A percentile compares a stretch with the other conserved stretches of the same genome.
Conservation (phyloP, 1,140 invertebrate genomes). For the Papilio aristodemus region DNA sequence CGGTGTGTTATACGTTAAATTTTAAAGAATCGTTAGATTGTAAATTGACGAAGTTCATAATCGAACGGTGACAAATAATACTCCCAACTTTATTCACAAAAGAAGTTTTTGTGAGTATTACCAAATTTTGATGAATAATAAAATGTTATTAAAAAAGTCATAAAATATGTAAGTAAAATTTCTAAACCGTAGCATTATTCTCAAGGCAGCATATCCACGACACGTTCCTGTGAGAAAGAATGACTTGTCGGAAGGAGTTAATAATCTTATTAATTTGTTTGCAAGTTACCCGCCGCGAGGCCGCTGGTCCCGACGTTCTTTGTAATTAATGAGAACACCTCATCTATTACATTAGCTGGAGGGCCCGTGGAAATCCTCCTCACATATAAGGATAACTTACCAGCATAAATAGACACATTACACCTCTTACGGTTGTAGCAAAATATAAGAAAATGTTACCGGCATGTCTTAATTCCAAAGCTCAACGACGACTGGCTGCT, state of each 20-base stretch:
- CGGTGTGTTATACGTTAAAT: too few relatives aligned
- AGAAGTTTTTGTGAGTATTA: too few relatives aligned
- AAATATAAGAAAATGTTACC: constrained; percentile 12
- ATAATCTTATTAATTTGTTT: constrained; percentile 78
- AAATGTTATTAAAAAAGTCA: too few relatives aligned
- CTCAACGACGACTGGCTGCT: constrained; percentile 46
- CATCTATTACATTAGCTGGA: constrained; percentile 78
- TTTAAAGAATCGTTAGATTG: too few relatives aligned
- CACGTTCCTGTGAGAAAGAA: constrained; percentile 53
- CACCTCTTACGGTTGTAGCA: constrained; percentile 1
- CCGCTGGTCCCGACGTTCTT: constrained; percentile 74
- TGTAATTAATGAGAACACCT: constrained; percentile 79
- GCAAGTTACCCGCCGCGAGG: constrained; percentile 61
- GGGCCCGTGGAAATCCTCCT: constrained; percentile 66
- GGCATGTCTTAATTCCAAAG: constrained; percentile 32
- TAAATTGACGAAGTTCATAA: too few relatives aligned
- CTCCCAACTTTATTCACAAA: too few relatives aligned
- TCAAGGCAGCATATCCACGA: not conserved
- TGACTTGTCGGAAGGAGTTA: constrained; percentile 77
- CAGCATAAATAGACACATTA: constrained; percentile 53
- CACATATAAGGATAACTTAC: constrained; percentile 58
- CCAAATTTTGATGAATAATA: too few relatives aligned
- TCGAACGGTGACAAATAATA: too few relatives aligned
- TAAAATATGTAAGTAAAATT: not conserved
- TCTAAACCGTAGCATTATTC: not conserved